Evolutionary conservation across 2,888 invertebrate genomes (phyloP), one percentile per base, ranked within the genome.

Genomic region (Caenorhabditis angaria): DNA sequence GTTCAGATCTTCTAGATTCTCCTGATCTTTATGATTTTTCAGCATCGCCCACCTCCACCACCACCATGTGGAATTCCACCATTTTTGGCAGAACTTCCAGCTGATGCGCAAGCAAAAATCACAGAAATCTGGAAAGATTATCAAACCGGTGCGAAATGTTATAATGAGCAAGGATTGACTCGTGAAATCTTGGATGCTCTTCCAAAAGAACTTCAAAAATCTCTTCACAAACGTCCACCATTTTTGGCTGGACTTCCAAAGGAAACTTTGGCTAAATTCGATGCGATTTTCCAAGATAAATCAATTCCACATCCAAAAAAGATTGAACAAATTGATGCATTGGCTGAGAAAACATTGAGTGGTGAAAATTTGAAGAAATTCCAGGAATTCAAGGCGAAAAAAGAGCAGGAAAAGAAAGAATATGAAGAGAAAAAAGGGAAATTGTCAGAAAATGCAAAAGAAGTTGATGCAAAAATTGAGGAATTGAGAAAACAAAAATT

Each of bases 81-180:
- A 53, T 80, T 75, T 70, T 47, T 77, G 25, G 80, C 77, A 55
- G 68, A 74, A 53, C 67, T 80, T 25, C 77, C 80, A 32, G 69
- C 48, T 22, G 77, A 78, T 41, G 69, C 65, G 28, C 70, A 80
- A 56, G 60, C 60, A 6, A 75, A 75, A 56, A 58, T 80, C 58
- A 71, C 62, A 47, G 77, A 70, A 14, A 80, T 80, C 51, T 80
- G 80, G 80, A 78, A 77, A 56, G 69, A 78, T 53, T 82, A 73
- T 73, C 78, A 76, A 54, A 78, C 79, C 47, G 82, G 82, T 55
- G 78, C 77, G 41, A 80, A 78, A 53, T 82, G 82, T 67, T 78
- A 80, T 55, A 73, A 76, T 41, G 73, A 82, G 55, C 77, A 77
- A 54, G 80, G 76, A 62, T 65, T 70, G 32, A 80, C 82, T 32